Base-by-base conservation (phyloP, 2,797 vertebrate genomes). In the Lithobates sylvaticus region DNA sequence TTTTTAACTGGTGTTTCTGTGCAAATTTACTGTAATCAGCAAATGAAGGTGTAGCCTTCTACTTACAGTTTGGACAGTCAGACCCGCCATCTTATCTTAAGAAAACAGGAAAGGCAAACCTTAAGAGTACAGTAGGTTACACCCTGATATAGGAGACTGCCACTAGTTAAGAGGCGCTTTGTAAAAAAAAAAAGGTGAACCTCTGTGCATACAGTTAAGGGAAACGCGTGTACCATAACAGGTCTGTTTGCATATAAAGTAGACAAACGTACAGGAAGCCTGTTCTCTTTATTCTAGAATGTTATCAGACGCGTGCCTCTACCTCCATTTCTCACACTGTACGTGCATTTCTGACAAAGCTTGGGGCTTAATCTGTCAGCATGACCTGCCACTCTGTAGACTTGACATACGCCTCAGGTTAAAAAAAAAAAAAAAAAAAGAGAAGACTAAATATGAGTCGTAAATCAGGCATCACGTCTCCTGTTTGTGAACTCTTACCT, bases 271-370 rank as follows among this genome's bases (percentile, higher is more conserved):
- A 94, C 94, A 74, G 90, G 94, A 93, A 93, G 92, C 94, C 94
- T 92, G 89, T 91, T 92, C 92, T 92, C 93, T 92, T 93, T 93
- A 91, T 92, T 94, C 93, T 93, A 89, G 94, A 93, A 94, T 93
- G 91, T 95, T 95, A 95, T 95, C 95, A 95, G 95, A 95, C 95
- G 91, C 93, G 95, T 96, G 96, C 95, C 96, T 96, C 91, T 81
- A 92, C 93, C 89, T 90, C 26, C 94, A 93, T 96, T 96, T 97
- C 96, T 96, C 96, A 97, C 96, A 96, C 95, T 96, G 94, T 94
- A 93, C 92, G 92, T 93, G 93, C 95, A 94, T 92, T 90, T 91
- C 90, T 93, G 91, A 95, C 92, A 93, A 94, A 93, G 91, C 92
- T 92, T 89, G 70, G 44, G 70, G 81, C 91, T 92, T 89, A 88